phyloP scores from a whole-genome alignment of 2,797 vertebrate species.

The Todus mexicanus region DNA sequence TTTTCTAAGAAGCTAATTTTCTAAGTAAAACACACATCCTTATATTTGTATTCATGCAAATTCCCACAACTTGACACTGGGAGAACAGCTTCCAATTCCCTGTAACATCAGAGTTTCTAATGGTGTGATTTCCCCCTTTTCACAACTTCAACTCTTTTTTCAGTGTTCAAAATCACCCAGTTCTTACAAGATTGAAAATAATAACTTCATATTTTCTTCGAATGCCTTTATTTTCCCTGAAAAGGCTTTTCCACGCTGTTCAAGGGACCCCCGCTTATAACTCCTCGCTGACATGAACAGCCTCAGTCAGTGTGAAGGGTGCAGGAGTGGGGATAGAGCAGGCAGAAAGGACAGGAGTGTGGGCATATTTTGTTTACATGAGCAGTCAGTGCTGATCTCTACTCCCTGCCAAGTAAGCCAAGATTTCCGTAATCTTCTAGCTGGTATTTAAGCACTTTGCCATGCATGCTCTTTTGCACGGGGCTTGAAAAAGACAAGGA shows the following conservation, averaged over 20 bases:
- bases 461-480: background rate
- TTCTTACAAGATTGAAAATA: background rate
- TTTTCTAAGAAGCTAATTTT: background rate
- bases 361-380: background rate
- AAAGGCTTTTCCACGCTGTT: background rate
- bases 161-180: background rate
- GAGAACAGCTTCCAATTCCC: background rate
- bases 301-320: background rate
- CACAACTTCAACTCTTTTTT: background rate
- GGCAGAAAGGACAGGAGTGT: background rate
- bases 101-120: background rate
- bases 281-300: background rate
- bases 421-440: conserved; percentile 23
- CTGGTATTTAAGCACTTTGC: background rate
- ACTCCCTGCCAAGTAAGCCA: background rate
- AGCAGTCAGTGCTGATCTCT: background rate
- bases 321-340: background rate
- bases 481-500: background rate
- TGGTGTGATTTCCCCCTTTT: background rate
- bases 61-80: background rate
- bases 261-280: background rate
- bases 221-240: background rate
- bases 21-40: background rate
- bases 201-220: background rate
- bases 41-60: background rate